Evolutionary conservation across 1,140 invertebrate species (phyloP).

Genomic region (Battus philenor): DNA sequence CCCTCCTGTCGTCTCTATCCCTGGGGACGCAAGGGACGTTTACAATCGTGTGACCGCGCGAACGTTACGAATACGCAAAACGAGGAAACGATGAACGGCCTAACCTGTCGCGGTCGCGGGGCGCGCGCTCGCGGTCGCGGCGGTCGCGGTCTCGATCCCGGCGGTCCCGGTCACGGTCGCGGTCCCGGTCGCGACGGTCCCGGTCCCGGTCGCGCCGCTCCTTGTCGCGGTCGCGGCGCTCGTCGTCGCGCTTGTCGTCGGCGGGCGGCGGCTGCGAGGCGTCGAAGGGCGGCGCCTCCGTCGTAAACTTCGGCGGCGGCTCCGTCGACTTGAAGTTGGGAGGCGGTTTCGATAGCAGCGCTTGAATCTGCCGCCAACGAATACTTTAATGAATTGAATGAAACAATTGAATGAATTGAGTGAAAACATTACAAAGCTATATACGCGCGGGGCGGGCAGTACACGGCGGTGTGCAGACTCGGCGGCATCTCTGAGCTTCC

Average conservation of each 20-base stretch:
- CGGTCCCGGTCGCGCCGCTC: conserved; percentile 24
- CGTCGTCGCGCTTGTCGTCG: conserved; percentile 43
- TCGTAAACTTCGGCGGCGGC: conserved; percentile 59
- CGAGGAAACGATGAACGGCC: no score
- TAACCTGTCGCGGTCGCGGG: conserved; percentile 27
- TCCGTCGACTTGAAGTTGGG: conserved; percentile 63
- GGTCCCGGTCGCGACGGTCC: conserved; percentile 17
- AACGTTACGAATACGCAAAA: no score
- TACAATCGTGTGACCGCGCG: no score
- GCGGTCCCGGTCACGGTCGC: conserved; percentile 25
- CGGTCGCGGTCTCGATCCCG: conserved; percentile 22
- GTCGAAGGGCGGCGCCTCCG: conserved; percentile 28
- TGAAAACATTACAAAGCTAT: no score
- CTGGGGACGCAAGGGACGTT: no score
- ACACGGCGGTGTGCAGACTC: no score
- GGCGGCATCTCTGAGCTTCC: no score
- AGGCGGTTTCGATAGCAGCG: conserved; percentile 63
- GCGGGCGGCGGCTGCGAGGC: conserved; percentile 34
- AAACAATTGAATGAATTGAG: no score
- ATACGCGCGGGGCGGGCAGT: no score
- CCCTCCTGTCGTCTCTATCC: conserved; percentile 25
- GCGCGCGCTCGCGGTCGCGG: conserved; percentile 41
- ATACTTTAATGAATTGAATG: no score
- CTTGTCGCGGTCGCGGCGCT: conserved; percentile 33
- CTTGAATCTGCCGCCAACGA: conserved; percentile 54